Conservation (phyloP, 2,888 invertebrate species). For the Cosmia pyralina region DNA sequence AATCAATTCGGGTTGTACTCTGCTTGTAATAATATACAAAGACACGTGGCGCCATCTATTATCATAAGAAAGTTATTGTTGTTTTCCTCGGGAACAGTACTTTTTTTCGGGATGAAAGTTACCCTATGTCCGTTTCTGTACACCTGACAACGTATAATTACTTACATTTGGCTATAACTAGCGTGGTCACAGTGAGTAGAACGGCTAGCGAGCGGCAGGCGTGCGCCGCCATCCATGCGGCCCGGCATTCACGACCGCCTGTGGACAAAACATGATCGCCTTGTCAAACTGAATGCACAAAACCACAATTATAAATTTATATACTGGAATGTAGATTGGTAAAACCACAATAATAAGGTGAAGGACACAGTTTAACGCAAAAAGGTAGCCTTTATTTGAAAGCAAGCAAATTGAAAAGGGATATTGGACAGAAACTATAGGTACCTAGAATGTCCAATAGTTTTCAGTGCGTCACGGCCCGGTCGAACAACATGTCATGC, state of each 20-base stretch:
- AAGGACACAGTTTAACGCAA: not conserved
- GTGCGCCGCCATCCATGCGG: conserved; percentile 89
- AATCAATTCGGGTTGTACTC: too few relatives aligned
- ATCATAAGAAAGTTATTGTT: too few relatives aligned
- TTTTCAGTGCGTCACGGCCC: not conserved
- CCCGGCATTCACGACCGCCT: conserved; percentile 86
- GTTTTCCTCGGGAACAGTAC: too few relatives aligned
- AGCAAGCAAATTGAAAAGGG: not conserved
- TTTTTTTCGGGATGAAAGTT: too few relatives aligned
- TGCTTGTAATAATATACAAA: too few relatives aligned
- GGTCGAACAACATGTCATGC: not conserved
- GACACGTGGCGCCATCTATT: too few relatives aligned
- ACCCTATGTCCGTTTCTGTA: too few relatives aligned
- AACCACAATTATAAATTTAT: not conserved
- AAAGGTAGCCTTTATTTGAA: not conserved
- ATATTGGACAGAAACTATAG: too few relatives aligned
- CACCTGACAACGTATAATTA: conserved; percentile 46
- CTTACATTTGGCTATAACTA: conserved; percentile 86
- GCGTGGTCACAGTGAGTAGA: conserved; percentile 78
- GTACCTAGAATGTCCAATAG: not conserved
- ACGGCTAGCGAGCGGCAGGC: conserved; percentile 86
- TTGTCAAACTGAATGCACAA: conserved; percentile 49
- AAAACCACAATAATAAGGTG: not conserved
- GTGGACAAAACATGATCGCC: conserved; percentile 69
- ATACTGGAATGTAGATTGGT: not conserved